Evolutionary conservation across 2,888 invertebrate genomes (phyloP).

Genomic region (Mesorhabditis sp.): DNA sequence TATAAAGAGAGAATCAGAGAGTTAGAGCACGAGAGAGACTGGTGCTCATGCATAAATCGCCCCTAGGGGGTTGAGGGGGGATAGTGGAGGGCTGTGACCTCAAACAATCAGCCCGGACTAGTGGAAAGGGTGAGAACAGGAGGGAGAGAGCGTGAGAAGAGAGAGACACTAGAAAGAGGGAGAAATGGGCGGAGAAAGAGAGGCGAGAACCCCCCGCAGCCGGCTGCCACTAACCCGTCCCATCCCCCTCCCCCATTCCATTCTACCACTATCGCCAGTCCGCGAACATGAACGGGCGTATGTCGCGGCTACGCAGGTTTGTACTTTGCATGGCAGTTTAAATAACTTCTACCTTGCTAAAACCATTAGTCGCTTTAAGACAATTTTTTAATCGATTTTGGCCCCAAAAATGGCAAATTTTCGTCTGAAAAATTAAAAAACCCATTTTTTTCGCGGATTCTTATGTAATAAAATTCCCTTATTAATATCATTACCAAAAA

Average conservation of each 20-base stretch:
- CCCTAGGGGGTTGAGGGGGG: background rate
- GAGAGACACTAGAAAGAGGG: background rate
- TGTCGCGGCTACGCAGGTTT: constrained; percentile 28
- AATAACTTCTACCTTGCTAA: too few species aligned
- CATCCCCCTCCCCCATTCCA: background rate
- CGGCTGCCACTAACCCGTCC: background rate
- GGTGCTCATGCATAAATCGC: background rate
- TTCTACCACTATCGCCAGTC: background rate
- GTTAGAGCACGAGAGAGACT: background rate
- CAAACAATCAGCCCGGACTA: background rate
- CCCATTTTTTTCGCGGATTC: too few species aligned
- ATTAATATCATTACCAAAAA: too few species aligned
- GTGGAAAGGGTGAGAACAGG: too few species aligned
- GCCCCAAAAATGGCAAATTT: too few species aligned
- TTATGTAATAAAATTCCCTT: too few species aligned
- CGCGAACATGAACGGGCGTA: constrained; percentile 31
- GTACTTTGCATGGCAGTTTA: background rate
- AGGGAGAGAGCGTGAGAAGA: background rate
- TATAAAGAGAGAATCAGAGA: too few species aligned
- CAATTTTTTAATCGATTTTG: too few species aligned
- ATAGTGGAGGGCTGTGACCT: background rate
- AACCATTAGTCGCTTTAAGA: too few species aligned
- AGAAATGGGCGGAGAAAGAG: constrained; percentile 3
- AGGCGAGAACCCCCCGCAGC: constrained; percentile 1
- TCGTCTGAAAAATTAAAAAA: too few species aligned